Evolutionary conservation across 2,113 vertebrate species (phyloP), one percentile per base, ranked within the genome.

Genomic region (Nothobranchius kuhntae): DNA sequence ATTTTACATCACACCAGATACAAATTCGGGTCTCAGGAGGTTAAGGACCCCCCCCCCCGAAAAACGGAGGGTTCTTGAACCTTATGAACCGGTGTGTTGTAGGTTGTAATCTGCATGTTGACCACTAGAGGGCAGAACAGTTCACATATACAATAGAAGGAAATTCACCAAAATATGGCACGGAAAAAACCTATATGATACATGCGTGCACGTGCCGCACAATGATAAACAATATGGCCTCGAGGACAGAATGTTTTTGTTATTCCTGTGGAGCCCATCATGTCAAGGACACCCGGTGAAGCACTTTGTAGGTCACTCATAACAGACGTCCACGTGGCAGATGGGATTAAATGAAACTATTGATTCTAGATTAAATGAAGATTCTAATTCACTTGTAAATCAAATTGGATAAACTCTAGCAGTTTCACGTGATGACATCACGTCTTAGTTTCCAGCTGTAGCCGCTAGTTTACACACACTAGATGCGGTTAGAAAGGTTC

Each of bases 121-220:
- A 46, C 84, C 93, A 84, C 87, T 77, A 91, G 92, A 91, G 84
- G 58, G 48, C 62, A 51, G 9, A 68, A 78, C 52, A 84, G 81
- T 65, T 72, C 71, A 64, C 15, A 56, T 7, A 30, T 13, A 54
- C 4, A 45, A 6, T 35, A 38, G 61, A 13, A 38, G 78, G 81
- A 85, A 89, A 75, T 72, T 57, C 67, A 87, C 81, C 50, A 6
- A 17, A 60, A 14, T 6, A 56, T 12, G 9, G 12, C 9, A 24
- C 79, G 73, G 82, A 87, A 90, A 89, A 91, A 13, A 80, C 75
- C 7, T 70, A 15, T 50, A 1, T 70, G 3, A 26, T 55, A 17
- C 21, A 17, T 13, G 42, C 42, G 9, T 57, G 2, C 53, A 70
- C 4, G 8, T 6, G 50, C 47, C 8, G 26, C 8, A n/a, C 21